Evolutionary conservation across 1,140 invertebrate species (phyloP).

Genomic region (Penaeus japonicus): DNA sequence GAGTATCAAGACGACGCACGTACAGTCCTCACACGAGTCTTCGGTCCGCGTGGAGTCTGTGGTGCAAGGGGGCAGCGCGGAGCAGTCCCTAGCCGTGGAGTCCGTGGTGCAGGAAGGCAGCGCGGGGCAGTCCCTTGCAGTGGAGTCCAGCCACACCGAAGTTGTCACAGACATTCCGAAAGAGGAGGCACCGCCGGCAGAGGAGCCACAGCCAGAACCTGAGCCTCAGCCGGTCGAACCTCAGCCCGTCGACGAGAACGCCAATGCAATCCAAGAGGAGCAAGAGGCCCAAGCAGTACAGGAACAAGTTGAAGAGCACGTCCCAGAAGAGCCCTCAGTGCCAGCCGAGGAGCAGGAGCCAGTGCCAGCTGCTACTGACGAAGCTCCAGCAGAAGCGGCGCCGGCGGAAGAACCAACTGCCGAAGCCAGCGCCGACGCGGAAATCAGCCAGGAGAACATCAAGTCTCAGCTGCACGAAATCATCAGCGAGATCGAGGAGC

Average conservation of each 20-base stretch:
- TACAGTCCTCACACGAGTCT: conserved; percentile 19
- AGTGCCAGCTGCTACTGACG: background rate
- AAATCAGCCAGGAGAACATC: conserved; percentile 69
- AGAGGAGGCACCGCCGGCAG: background rate
- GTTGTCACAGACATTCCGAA: background rate
- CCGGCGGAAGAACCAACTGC: background rate
- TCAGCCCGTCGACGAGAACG: conserved; percentile 39
- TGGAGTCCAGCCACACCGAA: background rate
- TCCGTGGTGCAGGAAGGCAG: background rate
- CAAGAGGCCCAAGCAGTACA: background rate
- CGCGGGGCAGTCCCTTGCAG: background rate
- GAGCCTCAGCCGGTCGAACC: conserved; percentile 26
- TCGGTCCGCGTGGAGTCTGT: conserved; percentile 25
- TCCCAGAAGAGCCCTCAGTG: too few relatives aligned
- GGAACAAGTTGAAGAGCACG: background rate
- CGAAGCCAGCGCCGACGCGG: conserved; percentile 54
- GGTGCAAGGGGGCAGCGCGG: background rate
- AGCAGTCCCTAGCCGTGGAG: background rate
- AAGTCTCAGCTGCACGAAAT: conserved; percentile 71
- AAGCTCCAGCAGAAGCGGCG: background rate
- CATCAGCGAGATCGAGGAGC: conserved; percentile 71
- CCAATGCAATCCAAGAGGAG: conserved; percentile 23
- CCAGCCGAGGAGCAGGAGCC: background rate
- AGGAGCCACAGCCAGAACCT: background rate
- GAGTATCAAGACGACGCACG: conserved; percentile 26